Percentiles rank a stretch among this genome's conserved stretches.
Evolutionary conservation across 2,797 vertebrate species (phyloP).

Genomic region (Hoplostethus mediterraneus): DNA sequence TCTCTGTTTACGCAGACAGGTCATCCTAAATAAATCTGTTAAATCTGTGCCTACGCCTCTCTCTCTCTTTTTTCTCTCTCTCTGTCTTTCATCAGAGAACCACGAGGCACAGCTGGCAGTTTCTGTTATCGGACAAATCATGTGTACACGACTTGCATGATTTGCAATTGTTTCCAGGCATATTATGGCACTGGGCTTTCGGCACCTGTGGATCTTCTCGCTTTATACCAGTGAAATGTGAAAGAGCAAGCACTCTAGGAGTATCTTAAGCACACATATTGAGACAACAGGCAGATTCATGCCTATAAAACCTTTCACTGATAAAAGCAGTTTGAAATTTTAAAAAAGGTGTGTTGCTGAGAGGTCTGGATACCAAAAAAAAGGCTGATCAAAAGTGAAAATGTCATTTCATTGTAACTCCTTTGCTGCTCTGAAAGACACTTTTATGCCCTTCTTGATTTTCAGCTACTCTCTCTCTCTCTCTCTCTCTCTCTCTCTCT

Average conservation of each 20-base stretch:
- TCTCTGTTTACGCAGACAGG: slow-evolving; percentile 55
- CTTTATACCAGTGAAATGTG: not conserved
- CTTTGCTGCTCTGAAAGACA: slow-evolving; percentile 35
- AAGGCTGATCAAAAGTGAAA: too few relatives aligned
- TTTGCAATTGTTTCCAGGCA: slow-evolving; percentile 19
- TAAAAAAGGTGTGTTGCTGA: slow-evolving; percentile 4
- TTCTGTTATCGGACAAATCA: slow-evolving; percentile 2
- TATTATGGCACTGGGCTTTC: slow-evolving; percentile 12
- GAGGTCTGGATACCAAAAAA: not conserved
- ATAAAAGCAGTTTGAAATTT: slow-evolving; percentile 20
- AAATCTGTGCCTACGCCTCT: slow-evolving; percentile 35
- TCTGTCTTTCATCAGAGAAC: slow-evolving; percentile 13
- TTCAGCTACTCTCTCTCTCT: slow-evolving; percentile 11
- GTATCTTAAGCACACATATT: slow-evolving; percentile 22
- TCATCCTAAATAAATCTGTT: slow-evolving; percentile 50
- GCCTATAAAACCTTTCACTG: slow-evolving; percentile 1
- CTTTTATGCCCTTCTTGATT: slow-evolving; percentile 58
- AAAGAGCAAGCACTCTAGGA: not conserved
- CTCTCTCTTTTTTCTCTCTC: slow-evolving; percentile 13
- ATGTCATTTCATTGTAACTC: slow-evolving; percentile 39
- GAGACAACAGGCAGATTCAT: slow-evolving; percentile 35
- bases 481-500: too few relatives aligned
- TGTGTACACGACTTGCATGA: slow-evolving; percentile 4
- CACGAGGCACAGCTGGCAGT: slow-evolving; percentile 35
- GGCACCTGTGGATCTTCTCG: not conserved